Evolutionary conservation across 2,113 vertebrate species (phyloP).

Genomic region (Cephalopterus ornatus): DNA sequence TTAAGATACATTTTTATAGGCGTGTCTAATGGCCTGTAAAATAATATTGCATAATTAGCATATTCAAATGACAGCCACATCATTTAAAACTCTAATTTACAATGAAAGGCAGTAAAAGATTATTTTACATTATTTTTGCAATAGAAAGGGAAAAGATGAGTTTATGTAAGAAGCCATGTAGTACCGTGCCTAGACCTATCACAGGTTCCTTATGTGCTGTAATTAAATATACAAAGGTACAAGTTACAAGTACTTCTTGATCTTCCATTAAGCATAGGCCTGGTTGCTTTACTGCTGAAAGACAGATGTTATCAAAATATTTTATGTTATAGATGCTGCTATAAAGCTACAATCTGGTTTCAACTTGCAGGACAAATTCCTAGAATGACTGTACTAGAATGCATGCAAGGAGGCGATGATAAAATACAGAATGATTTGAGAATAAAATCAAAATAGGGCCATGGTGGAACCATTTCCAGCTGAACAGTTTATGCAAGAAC

Average conservation of each 20-base stretch:
- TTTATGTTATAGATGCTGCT: neutral
- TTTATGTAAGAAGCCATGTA: neutral
- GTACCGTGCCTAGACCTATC: neutral
- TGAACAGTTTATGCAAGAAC: neutral
- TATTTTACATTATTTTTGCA: neutral
- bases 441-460: neutral
- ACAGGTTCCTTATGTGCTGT: neutral
- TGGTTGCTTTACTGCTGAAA: neutral
- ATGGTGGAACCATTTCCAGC: neutral
- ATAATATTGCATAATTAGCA: conserved; percentile 22
- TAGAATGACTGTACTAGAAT: neutral
- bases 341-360: neutral
- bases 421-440: neutral
- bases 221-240: neutral
- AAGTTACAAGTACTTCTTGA: neutral
- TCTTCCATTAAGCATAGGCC: neutral
- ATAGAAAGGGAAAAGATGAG: neutral
- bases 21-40: conserved; percentile 43
- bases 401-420: neutral
- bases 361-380: neutral
- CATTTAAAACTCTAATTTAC: conserved; percentile 25
- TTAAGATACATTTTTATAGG: conserved; percentile 29
- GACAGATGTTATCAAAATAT: neutral
- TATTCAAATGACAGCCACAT: conserved; percentile 35
- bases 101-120: neutral